Conservation (phyloP, 1,140 invertebrate genomes). For the Drosophila virilis region DNA sequence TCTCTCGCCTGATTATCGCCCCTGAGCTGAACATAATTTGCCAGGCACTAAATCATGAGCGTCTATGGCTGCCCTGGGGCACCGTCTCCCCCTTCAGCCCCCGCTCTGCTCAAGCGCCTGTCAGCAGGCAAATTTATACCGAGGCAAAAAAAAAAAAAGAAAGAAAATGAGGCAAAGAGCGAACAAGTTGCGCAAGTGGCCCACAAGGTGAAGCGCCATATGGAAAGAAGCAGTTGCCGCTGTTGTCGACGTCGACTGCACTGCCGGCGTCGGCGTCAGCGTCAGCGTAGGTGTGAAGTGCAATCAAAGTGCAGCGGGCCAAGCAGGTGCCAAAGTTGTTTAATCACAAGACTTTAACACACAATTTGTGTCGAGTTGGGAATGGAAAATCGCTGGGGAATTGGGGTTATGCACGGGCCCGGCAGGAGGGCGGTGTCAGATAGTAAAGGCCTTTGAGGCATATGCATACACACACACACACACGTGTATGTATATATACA, state of each 20-base stretch:
- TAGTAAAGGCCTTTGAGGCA: constrained; percentile 2
- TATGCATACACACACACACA: not conserved
- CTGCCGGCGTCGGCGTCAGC: constrained; percentile 22
- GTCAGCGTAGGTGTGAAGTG: constrained; percentile 67
- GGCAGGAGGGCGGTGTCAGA: not conserved
- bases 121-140: constrained; percentile 65
- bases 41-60: constrained; percentile 39
- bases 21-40: constrained; percentile 40
- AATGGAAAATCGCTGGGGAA: constrained; percentile 29
- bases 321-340: constrained; percentile 72
- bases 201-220: constrained; percentile 40
- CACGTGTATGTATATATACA: not conserved
- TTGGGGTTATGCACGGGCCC: constrained; percentile 30
- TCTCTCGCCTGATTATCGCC: constrained; percentile 23
- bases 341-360: constrained; percentile 73
- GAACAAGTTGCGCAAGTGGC: constrained; percentile 65
- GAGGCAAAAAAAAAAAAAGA: constrained; percentile 17
- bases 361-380: constrained; percentile 59
- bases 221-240: constrained; percentile 16
- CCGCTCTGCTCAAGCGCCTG: constrained; percentile 21
- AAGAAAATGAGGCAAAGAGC: constrained; percentile 27
- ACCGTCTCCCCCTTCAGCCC: not conserved
- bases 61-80: constrained; percentile 20
- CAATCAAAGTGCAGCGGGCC: constrained; percentile 61
- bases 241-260: not conserved